Evolutionary conservation across 2,113 vertebrate genomes (phyloP).

Genomic region (Myrmophylax atrothorax): DNA sequence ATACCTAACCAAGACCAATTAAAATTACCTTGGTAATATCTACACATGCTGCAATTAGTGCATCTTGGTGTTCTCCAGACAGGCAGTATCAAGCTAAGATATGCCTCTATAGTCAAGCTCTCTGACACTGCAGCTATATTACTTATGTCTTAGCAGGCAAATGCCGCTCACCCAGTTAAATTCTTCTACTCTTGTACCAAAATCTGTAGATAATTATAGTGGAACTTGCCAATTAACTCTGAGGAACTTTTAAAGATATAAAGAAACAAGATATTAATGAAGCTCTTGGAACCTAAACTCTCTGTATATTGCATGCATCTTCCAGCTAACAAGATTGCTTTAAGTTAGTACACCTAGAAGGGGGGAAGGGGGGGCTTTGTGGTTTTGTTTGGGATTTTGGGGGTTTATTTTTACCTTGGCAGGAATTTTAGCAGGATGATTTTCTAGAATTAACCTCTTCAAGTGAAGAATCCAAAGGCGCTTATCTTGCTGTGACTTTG

Average conservation of each 20-base stretch:
- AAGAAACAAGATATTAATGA: not conserved
- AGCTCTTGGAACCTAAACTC: not conserved
- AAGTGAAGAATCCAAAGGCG: constrained; percentile 96
- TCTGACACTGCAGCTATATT: not conserved
- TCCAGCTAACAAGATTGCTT: not conserved
- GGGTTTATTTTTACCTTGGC: constrained; percentile 84
- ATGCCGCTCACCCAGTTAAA: not conserved
- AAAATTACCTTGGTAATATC: not conserved
- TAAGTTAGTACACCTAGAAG: not conserved
- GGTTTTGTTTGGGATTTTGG: not conserved
- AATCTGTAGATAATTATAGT: not conserved
- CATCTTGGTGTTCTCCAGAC: not conserved
- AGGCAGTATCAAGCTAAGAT: not conserved
- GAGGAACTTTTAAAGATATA: not conserved
- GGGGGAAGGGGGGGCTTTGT: not conserved
- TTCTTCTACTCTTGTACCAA: not conserved
- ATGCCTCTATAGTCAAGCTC: not conserved
- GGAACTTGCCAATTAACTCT: not conserved
- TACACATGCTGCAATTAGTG: not conserved
- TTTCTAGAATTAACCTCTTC: constrained; percentile 97
- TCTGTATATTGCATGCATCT: not conserved
- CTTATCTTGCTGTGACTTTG: constrained; percentile 95
- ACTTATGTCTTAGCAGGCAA: not conserved
- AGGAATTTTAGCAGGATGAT: constrained; percentile 97
- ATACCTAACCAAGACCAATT: not conserved